Evolutionary conservation across 2,113 vertebrate species (phyloP).

Genomic region (Saiga tatarica): DNA sequence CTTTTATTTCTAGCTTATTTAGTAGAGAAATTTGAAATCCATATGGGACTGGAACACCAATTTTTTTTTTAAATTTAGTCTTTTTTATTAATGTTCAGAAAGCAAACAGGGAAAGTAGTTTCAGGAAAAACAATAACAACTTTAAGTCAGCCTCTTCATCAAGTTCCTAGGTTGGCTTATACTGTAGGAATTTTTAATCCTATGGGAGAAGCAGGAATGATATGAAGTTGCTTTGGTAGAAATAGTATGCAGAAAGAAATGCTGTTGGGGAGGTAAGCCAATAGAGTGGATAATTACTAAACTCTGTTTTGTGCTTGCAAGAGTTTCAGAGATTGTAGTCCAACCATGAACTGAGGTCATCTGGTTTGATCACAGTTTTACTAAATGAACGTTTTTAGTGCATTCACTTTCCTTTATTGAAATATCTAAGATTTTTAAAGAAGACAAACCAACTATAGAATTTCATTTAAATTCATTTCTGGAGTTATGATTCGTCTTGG

Average conservation of each 20-base stretch:
- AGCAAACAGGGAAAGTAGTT: not conserved
- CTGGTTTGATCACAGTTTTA: not conserved
- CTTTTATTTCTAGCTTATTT: slow-evolving; percentile 2
- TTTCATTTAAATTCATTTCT: not conserved
- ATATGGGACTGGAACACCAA: not conserved
- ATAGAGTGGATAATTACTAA: not conserved
- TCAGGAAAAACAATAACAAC: not conserved
- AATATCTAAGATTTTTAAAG: not conserved
- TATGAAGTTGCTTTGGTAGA: not conserved
- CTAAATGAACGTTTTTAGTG: not conserved
- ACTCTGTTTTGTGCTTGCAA: not conserved
- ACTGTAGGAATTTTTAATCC: not conserved
- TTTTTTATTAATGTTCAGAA: not conserved
- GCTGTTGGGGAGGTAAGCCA: not conserved
- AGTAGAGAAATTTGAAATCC: not conserved
- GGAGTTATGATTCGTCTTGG: not conserved
- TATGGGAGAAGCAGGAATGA: not conserved
- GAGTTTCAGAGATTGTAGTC: not conserved
- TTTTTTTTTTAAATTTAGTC: not conserved
- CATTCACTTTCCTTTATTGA: not conserved
- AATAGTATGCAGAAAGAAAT: not conserved
- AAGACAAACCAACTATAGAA: not conserved
- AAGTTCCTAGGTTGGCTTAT: not conserved
- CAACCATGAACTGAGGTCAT: not conserved
- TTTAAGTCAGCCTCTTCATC: not conserved